Percentiles rank a stretch among this genome's conserved stretches.
phyloP scores from a whole-genome alignment of 2,888 invertebrate species.

The Phaedon cochleariae region DNA sequence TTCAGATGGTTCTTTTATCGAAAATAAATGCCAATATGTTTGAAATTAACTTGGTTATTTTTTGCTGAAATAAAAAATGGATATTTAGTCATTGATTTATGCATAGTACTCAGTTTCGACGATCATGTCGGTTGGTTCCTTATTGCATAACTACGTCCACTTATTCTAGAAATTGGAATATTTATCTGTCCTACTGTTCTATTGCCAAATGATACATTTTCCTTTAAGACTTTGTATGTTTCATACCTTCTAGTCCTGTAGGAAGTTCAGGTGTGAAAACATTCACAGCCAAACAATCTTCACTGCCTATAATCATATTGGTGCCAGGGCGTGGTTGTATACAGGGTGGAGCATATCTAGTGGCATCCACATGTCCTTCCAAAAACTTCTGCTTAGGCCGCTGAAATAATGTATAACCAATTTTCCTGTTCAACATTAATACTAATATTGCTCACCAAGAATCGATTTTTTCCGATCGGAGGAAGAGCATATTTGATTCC shows the following conservation, averaged over 20 bases:
- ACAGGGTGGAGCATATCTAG: constrained; percentile 68
- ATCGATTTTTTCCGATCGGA: constrained; percentile 68
- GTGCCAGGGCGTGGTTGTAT: constrained; percentile 66
- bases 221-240: too few relatives aligned
- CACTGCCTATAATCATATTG: constrained; percentile 62
- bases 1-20: too few relatives aligned
- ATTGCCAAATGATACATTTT: too few relatives aligned
- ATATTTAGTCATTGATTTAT: too few relatives aligned
- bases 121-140: too few relatives aligned
- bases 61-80: too few relatives aligned
- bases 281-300: constrained; percentile 81
- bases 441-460: constrained; percentile 61
- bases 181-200: too few relatives aligned
- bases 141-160: too few relatives aligned
- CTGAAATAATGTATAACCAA: constrained; percentile 42
- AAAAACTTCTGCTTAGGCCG: constrained; percentile 59
- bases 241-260: constrained; percentile 65
- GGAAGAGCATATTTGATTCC: constrained; percentile 76
- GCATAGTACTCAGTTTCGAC: too few relatives aligned
- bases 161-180: too few relatives aligned
- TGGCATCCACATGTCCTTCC: constrained; percentile 69
- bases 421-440: neutral
- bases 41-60: too few relatives aligned
- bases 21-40: too few relatives aligned
- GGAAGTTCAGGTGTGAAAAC: constrained; percentile 80